Percentiles rank a stretch among this genome's conserved stretches.
Conservation (phyloP, 2,888 invertebrate species). For the Pocota personata region DNA sequence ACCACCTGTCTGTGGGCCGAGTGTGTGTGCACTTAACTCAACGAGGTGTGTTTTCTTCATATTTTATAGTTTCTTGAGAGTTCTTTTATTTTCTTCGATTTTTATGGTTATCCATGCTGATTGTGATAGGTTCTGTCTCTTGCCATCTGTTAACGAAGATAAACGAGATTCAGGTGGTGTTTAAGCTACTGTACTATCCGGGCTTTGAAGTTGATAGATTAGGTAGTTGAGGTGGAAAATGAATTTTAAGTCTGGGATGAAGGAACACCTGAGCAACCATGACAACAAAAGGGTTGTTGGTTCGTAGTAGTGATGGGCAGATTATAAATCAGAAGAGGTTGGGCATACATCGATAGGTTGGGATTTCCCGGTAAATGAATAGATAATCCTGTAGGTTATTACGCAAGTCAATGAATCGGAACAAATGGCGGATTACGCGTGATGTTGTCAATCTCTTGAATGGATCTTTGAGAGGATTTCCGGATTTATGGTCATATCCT, state of each 20-base stretch:
- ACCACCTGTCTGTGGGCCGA: neutral
- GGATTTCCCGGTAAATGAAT: neutral
- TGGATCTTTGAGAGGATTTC: neutral
- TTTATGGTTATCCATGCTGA: conserved; percentile 36
- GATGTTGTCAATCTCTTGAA: conserved; percentile 36
- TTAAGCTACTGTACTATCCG: conserved; percentile 59
- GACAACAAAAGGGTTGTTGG: conserved; percentile 8
- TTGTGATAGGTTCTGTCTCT: conserved; percentile 42
- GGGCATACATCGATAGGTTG: neutral
- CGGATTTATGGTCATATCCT: neutral
- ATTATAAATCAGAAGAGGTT: conserved; percentile 11
- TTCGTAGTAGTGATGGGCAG: neutral
- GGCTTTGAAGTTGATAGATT: conserved; percentile 68
- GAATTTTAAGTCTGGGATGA: conserved; percentile 15
- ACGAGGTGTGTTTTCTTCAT: conserved; percentile 59
- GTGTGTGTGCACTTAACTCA: conserved; percentile 63
- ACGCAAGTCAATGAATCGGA: conserved; percentile 36
- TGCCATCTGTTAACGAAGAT: conserved; percentile 67
- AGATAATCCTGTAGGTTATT: conserved; percentile 11
- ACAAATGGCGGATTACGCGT: conserved; percentile 44
- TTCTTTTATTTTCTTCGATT: neutral
- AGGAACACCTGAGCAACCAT: conserved; percentile 2
- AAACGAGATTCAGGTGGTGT: conserved; percentile 69
- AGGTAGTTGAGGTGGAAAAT: conserved; percentile 56
- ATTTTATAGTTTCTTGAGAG: conserved; percentile 31